A percentile compares a stretch with the other conserved stretches of the same genome.
Evolutionary conservation across 1,140 invertebrate genomes (phyloP).

Genomic region (Apis laboriosa): DNA sequence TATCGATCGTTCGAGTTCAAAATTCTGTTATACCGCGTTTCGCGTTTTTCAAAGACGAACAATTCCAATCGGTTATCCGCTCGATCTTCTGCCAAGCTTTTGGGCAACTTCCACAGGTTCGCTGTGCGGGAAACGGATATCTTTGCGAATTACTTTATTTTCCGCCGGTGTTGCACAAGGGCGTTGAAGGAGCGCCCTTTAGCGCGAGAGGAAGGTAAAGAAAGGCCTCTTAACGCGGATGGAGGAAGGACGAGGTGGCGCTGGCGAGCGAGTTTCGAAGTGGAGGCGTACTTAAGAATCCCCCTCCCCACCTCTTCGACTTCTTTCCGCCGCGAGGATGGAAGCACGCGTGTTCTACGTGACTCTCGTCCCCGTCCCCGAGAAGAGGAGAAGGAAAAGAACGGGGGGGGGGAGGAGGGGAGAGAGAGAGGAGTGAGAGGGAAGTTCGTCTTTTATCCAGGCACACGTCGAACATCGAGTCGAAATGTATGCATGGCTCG

Average conservation of each 20-base stretch:
- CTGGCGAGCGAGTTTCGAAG: slow-evolving; percentile 9
- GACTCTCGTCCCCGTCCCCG: neutral
- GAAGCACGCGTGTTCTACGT: slow-evolving; percentile 30
- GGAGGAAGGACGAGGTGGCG: slow-evolving; percentile 15
- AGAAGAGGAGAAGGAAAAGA: neutral
- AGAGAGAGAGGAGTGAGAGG: too few species aligned
- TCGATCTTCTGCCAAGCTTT: neutral
- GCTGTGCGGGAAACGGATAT: neutral
- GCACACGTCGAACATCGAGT: too few species aligned
- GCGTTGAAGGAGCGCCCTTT: neutral
- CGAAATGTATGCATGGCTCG: too few species aligned
- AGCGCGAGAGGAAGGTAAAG: neutral
- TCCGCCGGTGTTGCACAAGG: neutral
- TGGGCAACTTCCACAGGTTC: fast-evolving
- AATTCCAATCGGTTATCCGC: neutral
- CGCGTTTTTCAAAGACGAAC: neutral
- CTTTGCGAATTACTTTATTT: neutral
- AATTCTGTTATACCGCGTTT: too few species aligned
- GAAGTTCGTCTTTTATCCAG: neutral
- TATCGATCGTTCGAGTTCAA: too few species aligned
- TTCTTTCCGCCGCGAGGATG: slow-evolving; percentile 24
- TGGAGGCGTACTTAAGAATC: neutral
- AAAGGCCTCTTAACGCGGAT: slow-evolving; percentile 45
- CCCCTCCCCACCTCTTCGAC: neutral
- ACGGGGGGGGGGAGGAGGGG: too few species aligned